Base-by-base conservation (phyloP, 64 coral and sea anemone genomes). In the Platygyra sinensis region DNA sequence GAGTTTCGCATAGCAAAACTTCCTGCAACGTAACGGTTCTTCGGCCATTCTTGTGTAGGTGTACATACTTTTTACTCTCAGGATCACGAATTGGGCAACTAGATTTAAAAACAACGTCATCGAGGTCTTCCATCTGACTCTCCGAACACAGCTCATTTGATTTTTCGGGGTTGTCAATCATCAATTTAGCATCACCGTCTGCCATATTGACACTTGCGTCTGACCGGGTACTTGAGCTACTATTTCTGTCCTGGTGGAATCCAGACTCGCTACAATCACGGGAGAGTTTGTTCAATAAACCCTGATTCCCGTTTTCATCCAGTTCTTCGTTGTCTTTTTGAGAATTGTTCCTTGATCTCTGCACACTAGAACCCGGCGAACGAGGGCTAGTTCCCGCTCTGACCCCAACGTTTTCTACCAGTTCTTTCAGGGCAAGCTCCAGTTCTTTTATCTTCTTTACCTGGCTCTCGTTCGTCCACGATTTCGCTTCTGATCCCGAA, bases 361-460 rank as follows among this genome's bases (percentile, higher is more conserved):
- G 42, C 42, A 33, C 22, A 30, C 27, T 81, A 38, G 81, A 72
- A 51, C 81, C 39, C 6, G 81, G 81, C 19, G 81, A 85, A 71
- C 49, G 42, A 46, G 6, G 42, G 42, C 42, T 5, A 46, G 62
- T 17, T 33, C 81, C 81, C 22, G 3, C 62, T 72, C 81, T 50
- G 13, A 72, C 63, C n/a, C 81, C 81, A 25, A 85, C 39, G 32
- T 85, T 85, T 69, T n/a, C 81, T 19, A 85, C 81, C 33, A 85
- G 36, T 17, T 85, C 81, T 72, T 85, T 85, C 32, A 85, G 31
- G 14, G 81, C 81, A 72, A 85, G 81, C 39, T 85, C 81, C 22
- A 85, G 36, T 51, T 85, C 81, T 71, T 85, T 85, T 50, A 85
- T 85, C 22, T 72, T 85, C 62, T 85, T 50, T 31, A 85, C 63